Percentiles rank a stretch among this genome's conserved stretches.
phyloP scores from a whole-genome alignment of 1,140 invertebrate species.

The Bombus ignitus region DNA sequence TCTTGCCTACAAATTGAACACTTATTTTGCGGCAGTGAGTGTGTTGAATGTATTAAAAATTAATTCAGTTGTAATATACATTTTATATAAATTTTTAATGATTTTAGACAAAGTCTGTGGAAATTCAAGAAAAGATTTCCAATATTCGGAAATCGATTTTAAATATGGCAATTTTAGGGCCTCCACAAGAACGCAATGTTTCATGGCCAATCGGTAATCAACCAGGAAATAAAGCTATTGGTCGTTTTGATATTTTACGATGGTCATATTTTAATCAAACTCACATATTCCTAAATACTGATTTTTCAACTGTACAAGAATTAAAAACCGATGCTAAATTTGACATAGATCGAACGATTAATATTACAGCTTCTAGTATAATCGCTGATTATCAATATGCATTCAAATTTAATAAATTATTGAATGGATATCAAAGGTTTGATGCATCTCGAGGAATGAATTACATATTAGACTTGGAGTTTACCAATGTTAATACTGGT shows the following conservation, averaged over 20 bases:
- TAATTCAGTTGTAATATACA: not conserved
- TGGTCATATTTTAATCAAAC: conserved; percentile 93
- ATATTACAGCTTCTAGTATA: conserved; percentile 84
- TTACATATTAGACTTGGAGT: conserved; percentile 91
- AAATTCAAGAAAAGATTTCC: conserved; percentile 82
- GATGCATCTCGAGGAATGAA: conserved; percentile 94
- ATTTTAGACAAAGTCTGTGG: conserved; percentile 81
- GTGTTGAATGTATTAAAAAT: conserved; percentile 11
- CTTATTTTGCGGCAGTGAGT: conserved; percentile 86
- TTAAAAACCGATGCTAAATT: conserved; percentile 85
- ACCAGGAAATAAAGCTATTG: conserved; percentile 86
- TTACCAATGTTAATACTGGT: conserved; percentile 78
- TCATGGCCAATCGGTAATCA: conserved; percentile 93
- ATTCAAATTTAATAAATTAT: conserved; percentile 84
- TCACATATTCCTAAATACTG: conserved; percentile 90
- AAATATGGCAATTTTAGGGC: conserved; percentile 77
- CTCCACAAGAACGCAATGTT: conserved; percentile 81
- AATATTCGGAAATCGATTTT: conserved; percentile 80
- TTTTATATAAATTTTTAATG: not conserved
- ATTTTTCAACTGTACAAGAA: conserved; percentile 85
- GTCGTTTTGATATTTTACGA: conserved; percentile 92
- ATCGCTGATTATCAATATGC: conserved; percentile 83
- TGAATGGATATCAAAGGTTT: conserved; percentile 93
- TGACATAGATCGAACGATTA: conserved; percentile 88
- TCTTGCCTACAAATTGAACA: conserved; percentile 88